Percentiles rank a stretch among this genome's conserved stretches.
These are phyloP conservation scores for Chydorus sphaericus DNA, from an alignment of 2,888 invertebrate species.

Conservation along the genomic window DNA sequence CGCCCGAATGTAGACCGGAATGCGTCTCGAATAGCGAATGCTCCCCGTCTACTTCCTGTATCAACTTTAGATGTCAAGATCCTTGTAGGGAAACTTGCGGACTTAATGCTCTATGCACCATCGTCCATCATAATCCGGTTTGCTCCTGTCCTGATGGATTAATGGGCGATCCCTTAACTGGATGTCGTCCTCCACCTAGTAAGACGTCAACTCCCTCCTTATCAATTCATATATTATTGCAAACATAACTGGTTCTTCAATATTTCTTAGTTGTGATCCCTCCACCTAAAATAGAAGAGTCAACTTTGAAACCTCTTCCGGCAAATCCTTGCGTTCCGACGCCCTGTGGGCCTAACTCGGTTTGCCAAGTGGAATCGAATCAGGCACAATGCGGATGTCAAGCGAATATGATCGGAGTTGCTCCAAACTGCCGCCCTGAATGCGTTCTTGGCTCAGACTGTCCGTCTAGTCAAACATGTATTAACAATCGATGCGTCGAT, in stretches of 20 bases:
- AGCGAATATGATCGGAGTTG: slow-evolving; percentile 52
- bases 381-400: slow-evolving; percentile 60
- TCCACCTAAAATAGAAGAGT: not conserved
- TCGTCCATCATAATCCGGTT: slow-evolving; percentile 55
- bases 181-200: slow-evolving; percentile 34
- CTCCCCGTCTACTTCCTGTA: slow-evolving; percentile 48
- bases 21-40: slow-evolving; percentile 76
- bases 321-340: slow-evolving; percentile 39
- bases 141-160: slow-evolving; percentile 52
- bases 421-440: slow-evolving; percentile 66
- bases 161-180: slow-evolving; percentile 50
- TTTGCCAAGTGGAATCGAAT: slow-evolving; percentile 45
- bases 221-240: too few relatives aligned
- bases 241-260: too few relatives aligned
- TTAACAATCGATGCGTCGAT: slow-evolving; percentile 71
- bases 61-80: slow-evolving; percentile 53
- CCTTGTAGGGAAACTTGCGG: slow-evolving; percentile 61
- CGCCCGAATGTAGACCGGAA: slow-evolving; percentile 73
- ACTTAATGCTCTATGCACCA: slow-evolving; percentile 52
- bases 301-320: slow-evolving; percentile 17
- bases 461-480: slow-evolving; percentile 60
- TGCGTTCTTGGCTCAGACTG: slow-evolving; percentile 80
- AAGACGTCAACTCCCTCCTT: too few relatives aligned
- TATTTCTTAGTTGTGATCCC: too few relatives aligned
- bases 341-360: slow-evolving; percentile 64